A percentile compares a stretch with the other conserved stretches of the same genome.
phyloP scores from a whole-genome alignment of 2,113 vertebrate genomes.

The Ictalurus furcatus region DNA sequence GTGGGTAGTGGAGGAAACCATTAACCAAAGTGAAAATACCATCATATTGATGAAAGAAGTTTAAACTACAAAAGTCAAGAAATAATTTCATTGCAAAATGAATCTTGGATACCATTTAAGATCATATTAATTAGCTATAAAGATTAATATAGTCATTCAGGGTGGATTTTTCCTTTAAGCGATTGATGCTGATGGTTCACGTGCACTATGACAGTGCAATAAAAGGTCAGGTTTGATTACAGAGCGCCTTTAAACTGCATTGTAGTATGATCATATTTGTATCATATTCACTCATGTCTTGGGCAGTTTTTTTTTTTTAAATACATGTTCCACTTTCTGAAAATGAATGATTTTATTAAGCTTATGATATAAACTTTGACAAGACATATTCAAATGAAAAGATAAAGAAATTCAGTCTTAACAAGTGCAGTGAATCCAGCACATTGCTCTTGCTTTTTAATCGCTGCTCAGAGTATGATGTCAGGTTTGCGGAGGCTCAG shows the following conservation, averaged over 20 bases:
- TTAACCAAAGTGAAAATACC: background rate
- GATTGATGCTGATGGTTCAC: background rate
- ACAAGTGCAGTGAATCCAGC: background rate
- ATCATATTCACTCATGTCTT: too few relatives aligned
- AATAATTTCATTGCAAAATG: background rate
- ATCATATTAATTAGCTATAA: background rate
- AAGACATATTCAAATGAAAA: background rate
- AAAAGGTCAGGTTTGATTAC: background rate
- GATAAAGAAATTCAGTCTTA: background rate
- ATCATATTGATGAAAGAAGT: background rate
- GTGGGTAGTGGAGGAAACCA: background rate
- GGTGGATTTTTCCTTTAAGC: background rate
- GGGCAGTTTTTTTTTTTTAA: background rate
- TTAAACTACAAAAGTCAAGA: background rate
- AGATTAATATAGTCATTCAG: background rate
- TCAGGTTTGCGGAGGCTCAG: slow-evolving; percentile 27
- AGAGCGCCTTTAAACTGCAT: background rate
- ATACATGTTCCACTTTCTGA: background rate
- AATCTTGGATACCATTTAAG: background rate
- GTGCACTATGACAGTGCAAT: background rate
- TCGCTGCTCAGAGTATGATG: background rate
- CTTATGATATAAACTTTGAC: background rate
- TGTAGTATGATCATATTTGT: background rate
- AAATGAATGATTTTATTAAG: background rate
- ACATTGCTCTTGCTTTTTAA: background rate